Evolutionary conservation across 2,797 vertebrate genomes (phyloP).

Genomic region (Gallinago solitaria): DNA sequence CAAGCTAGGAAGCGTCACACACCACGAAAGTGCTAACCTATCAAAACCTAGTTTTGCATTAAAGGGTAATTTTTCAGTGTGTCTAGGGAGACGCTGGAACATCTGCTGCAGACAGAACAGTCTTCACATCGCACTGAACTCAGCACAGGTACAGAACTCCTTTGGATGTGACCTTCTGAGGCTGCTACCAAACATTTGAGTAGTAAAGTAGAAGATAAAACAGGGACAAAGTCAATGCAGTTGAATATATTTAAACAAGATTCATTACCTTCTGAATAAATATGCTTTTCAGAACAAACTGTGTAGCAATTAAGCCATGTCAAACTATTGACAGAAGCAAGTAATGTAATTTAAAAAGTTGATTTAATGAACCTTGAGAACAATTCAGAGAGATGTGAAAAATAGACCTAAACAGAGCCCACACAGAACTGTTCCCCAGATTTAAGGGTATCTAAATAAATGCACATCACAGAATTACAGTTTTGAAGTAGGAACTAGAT

Average conservation of each 20-base stretch:
- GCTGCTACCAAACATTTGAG: not conserved
- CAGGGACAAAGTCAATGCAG: not conserved
- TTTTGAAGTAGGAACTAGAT: not conserved
- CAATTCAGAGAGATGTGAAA: not conserved
- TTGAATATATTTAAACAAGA: constrained; percentile 12
- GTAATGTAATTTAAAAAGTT: not conserved
- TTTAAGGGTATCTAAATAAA: not conserved
- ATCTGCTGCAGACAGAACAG: not conserved
- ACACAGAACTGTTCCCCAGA: not conserved
- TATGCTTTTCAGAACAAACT: not conserved
- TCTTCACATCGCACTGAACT: not conserved
- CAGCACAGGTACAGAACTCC: not conserved
- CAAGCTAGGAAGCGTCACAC: fast-evolving
- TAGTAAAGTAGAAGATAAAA: not conserved
- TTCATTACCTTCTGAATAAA: constrained; percentile 33
- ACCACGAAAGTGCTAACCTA: not conserved
- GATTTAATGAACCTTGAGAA: not conserved
- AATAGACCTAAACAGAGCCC: not conserved
- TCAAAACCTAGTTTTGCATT: not conserved
- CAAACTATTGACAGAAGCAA: not conserved
- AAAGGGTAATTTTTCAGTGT: not conserved
- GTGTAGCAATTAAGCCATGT: not conserved
- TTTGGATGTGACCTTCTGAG: not conserved
- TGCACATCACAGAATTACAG: not conserved
- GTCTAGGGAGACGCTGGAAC: not conserved